Evolutionary conservation across 30 jellyfish, hydroid and myxozoan species (phyloP).

Genomic region (Rhopilema esculentum): DNA sequence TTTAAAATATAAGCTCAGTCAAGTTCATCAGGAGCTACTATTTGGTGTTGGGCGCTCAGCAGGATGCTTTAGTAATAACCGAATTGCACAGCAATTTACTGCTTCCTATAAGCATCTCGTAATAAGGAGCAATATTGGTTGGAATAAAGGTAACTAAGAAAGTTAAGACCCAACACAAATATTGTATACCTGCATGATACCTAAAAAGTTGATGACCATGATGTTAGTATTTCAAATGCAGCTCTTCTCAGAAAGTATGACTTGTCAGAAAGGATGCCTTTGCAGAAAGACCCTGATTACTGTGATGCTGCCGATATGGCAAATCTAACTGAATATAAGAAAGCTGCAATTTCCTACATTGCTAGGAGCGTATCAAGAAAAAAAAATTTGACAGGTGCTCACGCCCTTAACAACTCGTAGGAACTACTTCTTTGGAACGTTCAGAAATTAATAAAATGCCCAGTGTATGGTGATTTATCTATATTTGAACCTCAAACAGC

Average conservation of each 20-base stretch:
- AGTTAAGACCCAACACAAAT: constrained; percentile 51
- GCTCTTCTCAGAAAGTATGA: constrained; percentile 63
- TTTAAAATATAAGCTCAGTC: constrained; percentile 64
- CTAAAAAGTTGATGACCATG: constrained; percentile 20
- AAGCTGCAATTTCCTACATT: constrained; percentile 65
- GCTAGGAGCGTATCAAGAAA: no score
- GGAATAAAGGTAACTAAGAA: constrained; percentile 52
- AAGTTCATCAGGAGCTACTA: constrained; percentile 68
- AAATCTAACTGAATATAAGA: constrained; percentile 50
- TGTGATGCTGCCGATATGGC: constrained; percentile 33
- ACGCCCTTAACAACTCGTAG: no score
- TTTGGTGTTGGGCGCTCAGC: constrained; percentile 75
- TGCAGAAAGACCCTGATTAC: constrained; percentile 54
- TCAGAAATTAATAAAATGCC: no score
- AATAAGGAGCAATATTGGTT: constrained; percentile 44
- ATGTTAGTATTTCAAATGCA: constrained; percentile 40
- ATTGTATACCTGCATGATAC: constrained; percentile 37
- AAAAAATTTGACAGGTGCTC: no score
- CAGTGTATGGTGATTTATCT: no score
- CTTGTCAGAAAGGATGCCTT: constrained; percentile 9
- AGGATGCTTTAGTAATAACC: constrained; percentile 70
- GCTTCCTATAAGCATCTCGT: constrained; percentile 45
- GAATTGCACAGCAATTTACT: constrained; percentile 57
- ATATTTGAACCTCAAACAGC: no score
- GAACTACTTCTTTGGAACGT: no score